Percentiles rank a stretch among this genome's conserved stretches.
phyloP scores from a whole-genome alignment of 2,888 invertebrate genomes.

The Cantharis lateralis region DNA sequence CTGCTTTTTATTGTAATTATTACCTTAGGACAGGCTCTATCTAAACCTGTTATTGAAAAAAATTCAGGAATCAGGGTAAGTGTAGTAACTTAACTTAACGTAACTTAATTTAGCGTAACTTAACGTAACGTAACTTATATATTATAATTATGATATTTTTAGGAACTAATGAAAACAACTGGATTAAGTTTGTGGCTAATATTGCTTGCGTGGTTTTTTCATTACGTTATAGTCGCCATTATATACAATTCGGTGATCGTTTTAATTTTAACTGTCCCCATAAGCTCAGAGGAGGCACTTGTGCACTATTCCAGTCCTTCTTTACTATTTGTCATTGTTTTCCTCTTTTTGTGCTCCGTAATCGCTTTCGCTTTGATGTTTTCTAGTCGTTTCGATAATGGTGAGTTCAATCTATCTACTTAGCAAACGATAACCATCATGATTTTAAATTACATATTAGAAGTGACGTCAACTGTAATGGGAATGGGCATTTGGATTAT shows the following conservation, averaged over 20 bases:
- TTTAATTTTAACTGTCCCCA: background rate
- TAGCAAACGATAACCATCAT: background rate
- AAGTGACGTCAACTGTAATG: rapidly evolving
- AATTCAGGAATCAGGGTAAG: conserved; percentile 62
- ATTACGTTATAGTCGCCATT: background rate
- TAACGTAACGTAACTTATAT: no score
- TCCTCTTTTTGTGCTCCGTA: background rate
- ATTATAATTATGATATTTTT: no score
- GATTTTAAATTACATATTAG: background rate
- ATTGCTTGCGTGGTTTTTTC: background rate
- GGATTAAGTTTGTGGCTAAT: background rate
- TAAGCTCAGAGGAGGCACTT: background rate
- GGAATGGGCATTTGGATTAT: background rate
- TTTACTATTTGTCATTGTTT: background rate
- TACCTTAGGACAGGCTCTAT: conserved; percentile 56
- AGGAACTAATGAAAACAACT: background rate
- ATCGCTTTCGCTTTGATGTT: background rate
- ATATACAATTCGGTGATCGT: background rate
- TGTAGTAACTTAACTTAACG: no score
- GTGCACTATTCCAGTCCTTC: background rate
- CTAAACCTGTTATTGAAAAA: conserved; percentile 63
- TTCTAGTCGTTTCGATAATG: background rate
- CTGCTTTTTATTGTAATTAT: no score
- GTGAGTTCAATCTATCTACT: background rate
- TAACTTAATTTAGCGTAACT: no score